Base-by-base conservation (phyloP, 2,113 vertebrate genomes). In the Poeciliopsis turrubarensis region DNA sequence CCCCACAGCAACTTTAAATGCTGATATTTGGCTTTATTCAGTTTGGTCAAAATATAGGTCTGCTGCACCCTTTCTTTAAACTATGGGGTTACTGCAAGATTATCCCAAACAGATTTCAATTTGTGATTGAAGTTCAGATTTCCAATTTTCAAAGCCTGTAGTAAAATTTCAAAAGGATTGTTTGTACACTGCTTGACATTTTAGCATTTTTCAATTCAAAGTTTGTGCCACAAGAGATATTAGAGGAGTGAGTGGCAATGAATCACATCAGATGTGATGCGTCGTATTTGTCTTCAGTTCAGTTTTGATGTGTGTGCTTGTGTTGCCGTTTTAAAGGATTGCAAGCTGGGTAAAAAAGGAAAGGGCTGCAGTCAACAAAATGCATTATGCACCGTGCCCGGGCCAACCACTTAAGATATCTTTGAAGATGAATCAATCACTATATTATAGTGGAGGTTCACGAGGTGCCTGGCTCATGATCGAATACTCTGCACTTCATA, bases 401-500 rank as follows among this genome's bases (percentile, higher is more conserved):
- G 51, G 90, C 86, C 85, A 92, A 92, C 92, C 83, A 79, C 87
- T 92, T 94, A 95, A 90, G 91, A 95, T 94, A 96, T 94, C 95
- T 97, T 97, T 95, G 93, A 95, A 94, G 93, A 94, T 94, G 89
- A 95, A 95, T 94, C 94, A 95, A 94, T 95, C 92, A 95, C 95
- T 95, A 96, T 95, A 95, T 96, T 96, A 95, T 96, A 96, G 93
- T 88, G 92, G 94, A 92, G 95, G 95, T 94, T 93, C 87, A 92
- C 88, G 92, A 94, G 91, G 92, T 95, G 94, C 89, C 92, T 91
- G 90, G 92, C 65, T 89, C 90, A 94, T 95, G 93, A 92, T 81
- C 92, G 94, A 95, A 96, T 94, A 94, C 95, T 95, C 93, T 96
- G 94, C 93, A 96, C 93, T 94, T 95, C 95, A 95, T 94, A 95